Conservation (phyloP, 2,797 vertebrate species). For the Myotis daubentonii region DNA sequence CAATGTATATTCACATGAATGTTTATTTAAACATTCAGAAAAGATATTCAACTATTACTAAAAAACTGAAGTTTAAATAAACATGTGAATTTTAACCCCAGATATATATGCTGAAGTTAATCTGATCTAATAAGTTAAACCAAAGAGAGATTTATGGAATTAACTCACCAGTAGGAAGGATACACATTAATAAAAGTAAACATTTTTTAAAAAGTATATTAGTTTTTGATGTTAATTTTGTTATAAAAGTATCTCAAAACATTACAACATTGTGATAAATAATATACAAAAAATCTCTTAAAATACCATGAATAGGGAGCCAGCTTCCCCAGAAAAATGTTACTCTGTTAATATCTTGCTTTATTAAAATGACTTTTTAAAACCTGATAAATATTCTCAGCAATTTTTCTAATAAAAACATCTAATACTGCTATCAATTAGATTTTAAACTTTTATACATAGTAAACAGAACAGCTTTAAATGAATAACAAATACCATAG, state of each 20-base stretch:
- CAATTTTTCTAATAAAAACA: constrained; percentile 87
- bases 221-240: constrained; percentile 78
- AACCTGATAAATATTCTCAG: constrained; percentile 92
- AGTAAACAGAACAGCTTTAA: constrained; percentile 78
- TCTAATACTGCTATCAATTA: constrained; percentile 87
- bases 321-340: constrained; percentile 95
- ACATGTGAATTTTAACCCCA: not conserved
- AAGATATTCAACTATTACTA: constrained; percentile 52
- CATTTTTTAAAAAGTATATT: constrained; percentile 70
- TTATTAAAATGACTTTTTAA: constrained; percentile 84
- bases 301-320: constrained; percentile 94
- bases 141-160: constrained; percentile 71
- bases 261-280: constrained; percentile 95
- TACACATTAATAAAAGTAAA: constrained; percentile 77
- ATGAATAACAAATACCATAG: constrained; percentile 78
- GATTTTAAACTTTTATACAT: constrained; percentile 83
- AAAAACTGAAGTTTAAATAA: constrained; percentile 63
- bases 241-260: constrained; percentile 85
- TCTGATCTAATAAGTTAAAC: constrained; percentile 82
- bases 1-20: not conserved
- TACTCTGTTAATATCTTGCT: constrained; percentile 85
- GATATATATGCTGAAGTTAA: constrained; percentile 42
- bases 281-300: constrained; percentile 93
- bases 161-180: constrained; percentile 67
- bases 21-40: constrained; percentile 40